Evolutionary conservation across 2,113 vertebrate species (phyloP), one percentile per base, ranked within the genome.

Genomic region (Panthera leo): DNA sequence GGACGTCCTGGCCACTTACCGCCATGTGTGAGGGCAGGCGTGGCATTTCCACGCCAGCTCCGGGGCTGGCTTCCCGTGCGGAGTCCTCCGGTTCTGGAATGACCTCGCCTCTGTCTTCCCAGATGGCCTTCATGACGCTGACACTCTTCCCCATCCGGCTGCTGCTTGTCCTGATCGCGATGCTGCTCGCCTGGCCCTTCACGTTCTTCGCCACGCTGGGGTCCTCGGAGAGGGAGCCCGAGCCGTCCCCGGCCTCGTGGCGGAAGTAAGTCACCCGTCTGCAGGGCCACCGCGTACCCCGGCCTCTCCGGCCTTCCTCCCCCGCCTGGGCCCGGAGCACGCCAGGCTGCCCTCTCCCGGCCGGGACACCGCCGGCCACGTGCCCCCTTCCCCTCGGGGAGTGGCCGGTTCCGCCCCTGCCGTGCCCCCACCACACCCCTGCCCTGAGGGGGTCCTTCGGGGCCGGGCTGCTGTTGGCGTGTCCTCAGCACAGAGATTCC

Each of bases 101-200:
- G 31, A 85, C 9, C 4, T 9, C 25, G 1, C 42, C n/a, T 14
- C 84, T 98, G 85, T 92, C 98, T 97, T 98, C 98, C 2, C 99
- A 99, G 99, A 99, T 99, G 94, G 99, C 98, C 34, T 95, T 99
- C 98, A 99, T 99, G 99, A 99, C 99, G 5, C 98, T 99, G 98
- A 99, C 99, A 0, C 98, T 99, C 45, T 99, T 99, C 98, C 99
- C 99, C 31, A 97, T 99, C 96, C 99, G 99, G 75, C 99, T 99
- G 53, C 99, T 99, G 96, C 98, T 99, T 6, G 99, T 99, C 39
- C 99, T 99, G 85, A 99, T 99, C 98, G 99, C 99, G 99, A 99
- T 99, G 99, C 98, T 99, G 93, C 98, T 99, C 97, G 99, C 99
- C 91, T 99, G 99, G 99, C 99, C 99, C 85, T 99, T 99, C 90